phyloP scores from a whole-genome alignment of 2,113 vertebrate species.

The Macaca fascicularis region DNA sequence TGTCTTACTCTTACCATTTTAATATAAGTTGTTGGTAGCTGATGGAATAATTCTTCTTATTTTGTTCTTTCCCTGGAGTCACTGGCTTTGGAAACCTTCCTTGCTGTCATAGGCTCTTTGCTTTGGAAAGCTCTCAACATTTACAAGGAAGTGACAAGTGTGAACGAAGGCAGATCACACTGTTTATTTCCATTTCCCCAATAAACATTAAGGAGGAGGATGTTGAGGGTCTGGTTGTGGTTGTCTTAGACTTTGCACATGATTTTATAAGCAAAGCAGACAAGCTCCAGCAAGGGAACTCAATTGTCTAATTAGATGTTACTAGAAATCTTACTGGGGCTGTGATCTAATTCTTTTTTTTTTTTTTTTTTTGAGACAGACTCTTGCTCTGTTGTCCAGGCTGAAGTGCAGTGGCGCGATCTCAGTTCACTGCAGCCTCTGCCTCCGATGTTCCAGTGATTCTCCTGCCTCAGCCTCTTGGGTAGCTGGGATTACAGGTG shows the following conservation, averaged over 20 bases:
- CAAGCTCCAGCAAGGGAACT: not conserved
- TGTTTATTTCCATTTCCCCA: not conserved
- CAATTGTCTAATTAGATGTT: not conserved
- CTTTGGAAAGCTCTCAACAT: not conserved
- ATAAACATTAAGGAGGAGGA: not conserved
- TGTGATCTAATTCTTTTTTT: not conserved
- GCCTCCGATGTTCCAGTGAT: too few species aligned
- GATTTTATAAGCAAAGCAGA: not conserved
- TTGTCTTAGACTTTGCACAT: not conserved
- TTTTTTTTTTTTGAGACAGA: too few species aligned
- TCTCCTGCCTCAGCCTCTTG: too few species aligned
- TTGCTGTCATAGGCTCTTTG: not conserved
- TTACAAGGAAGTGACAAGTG: not conserved
- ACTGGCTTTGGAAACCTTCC: not conserved
- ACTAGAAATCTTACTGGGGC: not conserved
- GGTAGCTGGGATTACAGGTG: too few species aligned
- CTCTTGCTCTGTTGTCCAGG: too few species aligned
- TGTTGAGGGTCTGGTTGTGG: not conserved
- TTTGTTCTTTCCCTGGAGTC: not conserved
- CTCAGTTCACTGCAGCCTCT: too few species aligned
- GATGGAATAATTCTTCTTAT: not conserved
- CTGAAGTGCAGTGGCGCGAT: accelerated
- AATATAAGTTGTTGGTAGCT: not conserved
- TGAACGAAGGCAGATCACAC: not conserved
- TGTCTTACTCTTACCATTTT: not conserved